phyloP scores from a whole-genome alignment of 2,113 vertebrate genomes.

The Dromiciops gliroides region DNA sequence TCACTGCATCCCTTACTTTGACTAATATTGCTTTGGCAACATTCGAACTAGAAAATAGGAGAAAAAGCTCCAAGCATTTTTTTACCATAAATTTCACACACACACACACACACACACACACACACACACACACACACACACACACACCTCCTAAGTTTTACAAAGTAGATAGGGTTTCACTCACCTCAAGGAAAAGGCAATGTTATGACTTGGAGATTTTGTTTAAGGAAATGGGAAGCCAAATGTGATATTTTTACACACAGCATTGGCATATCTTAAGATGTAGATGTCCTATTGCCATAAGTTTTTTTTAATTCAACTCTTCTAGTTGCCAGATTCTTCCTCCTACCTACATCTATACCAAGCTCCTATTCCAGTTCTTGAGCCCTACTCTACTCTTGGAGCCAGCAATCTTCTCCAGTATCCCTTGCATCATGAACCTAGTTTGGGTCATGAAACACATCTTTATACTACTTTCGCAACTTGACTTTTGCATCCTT shows the following conservation, averaged over 20 bases:
- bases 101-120: too few relatives aligned
- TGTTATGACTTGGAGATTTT: background rate
- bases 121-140: constrained; percentile 36
- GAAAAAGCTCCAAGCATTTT: background rate
- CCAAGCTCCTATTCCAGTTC: background rate
- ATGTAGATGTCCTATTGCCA: background rate
- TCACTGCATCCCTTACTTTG: too few relatives aligned
- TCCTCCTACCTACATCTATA: background rate
- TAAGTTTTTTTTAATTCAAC: background rate
- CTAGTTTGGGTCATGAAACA: too few relatives aligned
- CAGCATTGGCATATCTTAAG: background rate
- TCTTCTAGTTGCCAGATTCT: background rate
- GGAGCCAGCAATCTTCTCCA: background rate
- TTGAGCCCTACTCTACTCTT: background rate
- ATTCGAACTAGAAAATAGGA: background rate
- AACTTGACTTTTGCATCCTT: background rate
- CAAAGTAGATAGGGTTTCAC: background rate
- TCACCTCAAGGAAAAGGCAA: background rate
- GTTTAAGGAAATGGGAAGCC: background rate
- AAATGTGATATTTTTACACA: background rate
- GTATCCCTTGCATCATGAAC: too few relatives aligned
- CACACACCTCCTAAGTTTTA: background rate
- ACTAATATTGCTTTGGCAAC: background rate
- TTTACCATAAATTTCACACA: background rate
- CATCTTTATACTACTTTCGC: too few relatives aligned